phyloP scores from a whole-genome alignment of 2,797 vertebrate genomes.

The Pangasius mekongensis region DNA sequence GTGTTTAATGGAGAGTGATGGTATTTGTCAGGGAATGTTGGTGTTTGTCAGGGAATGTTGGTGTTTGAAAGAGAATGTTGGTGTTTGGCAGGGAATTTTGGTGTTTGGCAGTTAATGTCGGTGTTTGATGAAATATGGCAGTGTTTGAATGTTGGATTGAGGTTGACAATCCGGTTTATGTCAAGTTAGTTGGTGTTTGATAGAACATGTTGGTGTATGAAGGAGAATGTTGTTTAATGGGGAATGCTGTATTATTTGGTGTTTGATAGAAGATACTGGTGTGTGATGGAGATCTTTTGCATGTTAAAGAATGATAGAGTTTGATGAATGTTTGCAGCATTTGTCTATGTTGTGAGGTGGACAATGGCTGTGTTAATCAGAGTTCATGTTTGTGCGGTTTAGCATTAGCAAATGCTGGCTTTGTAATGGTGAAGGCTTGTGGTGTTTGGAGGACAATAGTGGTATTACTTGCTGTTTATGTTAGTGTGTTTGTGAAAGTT shows the following conservation, averaged over 20 bases:
- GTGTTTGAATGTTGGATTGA: not conserved
- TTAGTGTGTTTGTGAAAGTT: not conserved
- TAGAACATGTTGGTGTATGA: too few species aligned
- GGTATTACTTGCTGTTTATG: not conserved
- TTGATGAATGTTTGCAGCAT: not conserved
- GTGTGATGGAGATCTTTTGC: not conserved
- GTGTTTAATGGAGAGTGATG: not conserved
- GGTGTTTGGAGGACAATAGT: not conserved
- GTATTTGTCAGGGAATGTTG: not conserved
- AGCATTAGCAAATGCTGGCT: not conserved
- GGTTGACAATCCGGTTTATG: not conserved
- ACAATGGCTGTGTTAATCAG: not conserved
- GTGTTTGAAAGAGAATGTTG: not conserved
- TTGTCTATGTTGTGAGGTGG: not conserved
- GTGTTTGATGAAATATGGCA: not conserved
- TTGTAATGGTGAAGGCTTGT: not conserved
- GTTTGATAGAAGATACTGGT: not conserved
- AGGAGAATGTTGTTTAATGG: too few species aligned
- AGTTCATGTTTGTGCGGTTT: not conserved
- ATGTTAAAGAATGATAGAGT: not conserved
- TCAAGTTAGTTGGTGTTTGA: not conserved
- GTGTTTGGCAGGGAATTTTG: not conserved
- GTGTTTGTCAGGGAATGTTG: not conserved
- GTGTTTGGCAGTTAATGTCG: not conserved
- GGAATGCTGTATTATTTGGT: not conserved